A percentile compares a stretch with the other conserved stretches of the same genome.
Conservation (phyloP, 2,888 invertebrate genomes). For the Eupithecia subfuscata region DNA sequence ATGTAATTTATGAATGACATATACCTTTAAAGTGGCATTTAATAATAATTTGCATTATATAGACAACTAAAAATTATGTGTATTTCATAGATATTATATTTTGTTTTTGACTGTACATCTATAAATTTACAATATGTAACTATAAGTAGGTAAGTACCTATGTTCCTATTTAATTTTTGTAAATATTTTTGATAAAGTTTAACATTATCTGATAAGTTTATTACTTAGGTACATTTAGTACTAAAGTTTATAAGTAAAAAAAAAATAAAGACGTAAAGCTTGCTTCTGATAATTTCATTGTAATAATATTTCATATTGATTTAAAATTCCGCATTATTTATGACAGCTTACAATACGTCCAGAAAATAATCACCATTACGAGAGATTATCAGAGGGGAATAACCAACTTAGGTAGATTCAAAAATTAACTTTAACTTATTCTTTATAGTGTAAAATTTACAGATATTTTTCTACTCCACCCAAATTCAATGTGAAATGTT, state of each 20-base stretch:
- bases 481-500: too few relatives aligned
- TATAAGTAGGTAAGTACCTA: too few relatives aligned
- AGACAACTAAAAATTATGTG: neutral
- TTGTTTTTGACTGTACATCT: slow-evolving; percentile 16
- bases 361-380: neutral
- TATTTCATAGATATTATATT: neutral
- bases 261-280: slow-evolving; percentile 8
- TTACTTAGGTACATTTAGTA: slow-evolving; percentile 7
- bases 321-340: neutral
- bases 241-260: slow-evolving; percentile 16
- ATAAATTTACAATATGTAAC: neutral
- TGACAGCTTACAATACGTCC: neutral
- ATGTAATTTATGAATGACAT: neutral
- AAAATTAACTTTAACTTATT: neutral
- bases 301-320: neutral
- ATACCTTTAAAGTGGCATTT: slow-evolving; percentile 15
- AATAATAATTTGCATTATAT: neutral
- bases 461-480: neutral
- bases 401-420: neutral
- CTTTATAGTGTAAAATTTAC: neutral
- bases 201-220: neutral
- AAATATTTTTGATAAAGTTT: slow-evolving; percentile 14
- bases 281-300: slow-evolving; percentile 13
- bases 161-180: slow-evolving; percentile 32
- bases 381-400: neutral